These are phyloP conservation scores for Neodiprion lecontei DNA, from an alignment of 1,140 invertebrate species.

Conservation along the genomic window DNA sequence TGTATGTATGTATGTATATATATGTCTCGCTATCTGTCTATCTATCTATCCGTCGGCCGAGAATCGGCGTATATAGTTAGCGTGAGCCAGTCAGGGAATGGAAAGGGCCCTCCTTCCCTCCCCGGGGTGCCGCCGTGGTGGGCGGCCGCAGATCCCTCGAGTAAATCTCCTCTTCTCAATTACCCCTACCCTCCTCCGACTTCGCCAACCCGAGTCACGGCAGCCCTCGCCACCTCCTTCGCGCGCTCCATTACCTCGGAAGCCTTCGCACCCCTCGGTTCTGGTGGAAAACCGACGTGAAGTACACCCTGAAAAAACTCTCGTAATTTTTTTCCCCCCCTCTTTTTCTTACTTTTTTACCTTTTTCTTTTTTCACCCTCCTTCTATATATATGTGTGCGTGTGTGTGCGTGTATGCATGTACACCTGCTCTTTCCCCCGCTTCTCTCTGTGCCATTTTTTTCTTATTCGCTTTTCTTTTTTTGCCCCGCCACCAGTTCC, in stretches of 20 bases:
- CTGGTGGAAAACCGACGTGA: neutral
- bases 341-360: neutral
- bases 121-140: neutral
- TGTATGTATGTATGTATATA: neutral
- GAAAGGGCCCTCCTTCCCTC: neutral
- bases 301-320: slow-evolving; percentile 7
- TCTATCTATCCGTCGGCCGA: slow-evolving; percentile 1
- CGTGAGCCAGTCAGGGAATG: slow-evolving; percentile 12
- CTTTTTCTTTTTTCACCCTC: neutral
- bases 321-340: neutral
- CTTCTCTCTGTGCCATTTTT: neutral
- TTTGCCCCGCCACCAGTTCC: too few relatives aligned
- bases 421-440: neutral
- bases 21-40: neutral
- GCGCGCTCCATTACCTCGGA: slow-evolving; percentile 47
- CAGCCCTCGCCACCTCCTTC: slow-evolving; percentile 32
- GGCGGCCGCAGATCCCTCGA: slow-evolving; percentile 26
- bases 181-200: slow-evolving; percentile 42
- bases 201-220: slow-evolving; percentile 24
- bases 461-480: too few relatives aligned
- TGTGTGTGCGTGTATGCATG: too few relatives aligned
- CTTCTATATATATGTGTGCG: neutral
- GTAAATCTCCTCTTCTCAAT: slow-evolving; percentile 63
- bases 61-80: slow-evolving; percentile 22
- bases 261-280: slow-evolving; percentile 20